Percentiles rank a stretch among this genome's conserved stretches.
These are phyloP conservation scores for Drosophila mercatorum DNA, from an alignment of 2,888 invertebrate species.

Conservation along the genomic window DNA sequence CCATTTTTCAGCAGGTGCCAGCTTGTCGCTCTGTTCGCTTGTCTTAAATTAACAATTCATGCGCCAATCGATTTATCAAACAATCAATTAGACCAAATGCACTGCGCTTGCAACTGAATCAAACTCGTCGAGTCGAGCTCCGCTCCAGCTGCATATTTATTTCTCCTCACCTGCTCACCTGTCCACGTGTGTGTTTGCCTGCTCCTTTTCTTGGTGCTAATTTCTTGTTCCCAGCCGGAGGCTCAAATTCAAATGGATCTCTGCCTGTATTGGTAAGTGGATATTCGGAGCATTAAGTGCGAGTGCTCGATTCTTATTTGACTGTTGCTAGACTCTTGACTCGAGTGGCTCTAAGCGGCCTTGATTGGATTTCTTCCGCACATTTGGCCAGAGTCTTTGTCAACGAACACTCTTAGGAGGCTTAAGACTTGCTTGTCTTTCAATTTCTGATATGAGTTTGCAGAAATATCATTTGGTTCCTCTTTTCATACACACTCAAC, in stretches of 20 bases:
- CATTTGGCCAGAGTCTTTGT: background rate
- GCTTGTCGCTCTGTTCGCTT: slow-evolving; percentile 22
- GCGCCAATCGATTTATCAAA: slow-evolving; percentile 65
- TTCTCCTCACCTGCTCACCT: background rate
- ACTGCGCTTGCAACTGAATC: slow-evolving; percentile 3
- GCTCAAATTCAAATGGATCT: background rate
- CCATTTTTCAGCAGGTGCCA: slow-evolving; percentile 48
- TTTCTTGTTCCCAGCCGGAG: slow-evolving; percentile 17
- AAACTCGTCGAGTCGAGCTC: background rate
- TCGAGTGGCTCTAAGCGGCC: background rate
- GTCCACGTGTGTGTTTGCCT: background rate
- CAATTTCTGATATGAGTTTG: background rate
- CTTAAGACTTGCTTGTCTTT: background rate
- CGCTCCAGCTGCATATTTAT: background rate
- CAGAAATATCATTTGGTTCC: background rate
- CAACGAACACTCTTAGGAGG: background rate
- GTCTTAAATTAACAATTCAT: slow-evolving; percentile 55
- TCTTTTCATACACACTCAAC: background rate
- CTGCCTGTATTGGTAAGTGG: background rate
- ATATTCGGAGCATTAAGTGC: background rate
- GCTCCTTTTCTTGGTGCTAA: slow-evolving; percentile 35
- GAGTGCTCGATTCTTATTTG: background rate
- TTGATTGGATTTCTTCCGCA: slow-evolving; percentile 1
- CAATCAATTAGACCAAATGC: slow-evolving; percentile 53
- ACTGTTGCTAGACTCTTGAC: slow-evolving; percentile 4